phyloP scores from a whole-genome alignment of 2,113 vertebrate species.

The Myxocyprinus asiaticus region DNA sequence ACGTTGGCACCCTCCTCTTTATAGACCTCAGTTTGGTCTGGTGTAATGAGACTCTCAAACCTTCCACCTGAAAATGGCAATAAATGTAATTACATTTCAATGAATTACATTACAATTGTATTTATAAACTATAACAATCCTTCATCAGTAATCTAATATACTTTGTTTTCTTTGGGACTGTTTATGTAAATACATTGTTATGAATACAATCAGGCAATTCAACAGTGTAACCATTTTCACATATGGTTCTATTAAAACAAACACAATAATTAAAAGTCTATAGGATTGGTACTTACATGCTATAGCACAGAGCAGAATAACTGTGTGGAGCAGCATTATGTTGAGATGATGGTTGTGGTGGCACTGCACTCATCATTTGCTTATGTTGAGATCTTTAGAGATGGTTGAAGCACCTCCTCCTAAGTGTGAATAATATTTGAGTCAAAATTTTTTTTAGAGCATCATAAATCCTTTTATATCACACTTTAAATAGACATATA shows the following conservation, averaged over 20 bases:
- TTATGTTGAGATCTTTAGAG: background rate
- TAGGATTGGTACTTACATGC: background rate
- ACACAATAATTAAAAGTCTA: too few relatives aligned
- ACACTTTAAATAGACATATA: background rate
- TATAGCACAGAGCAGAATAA: slow-evolving; percentile 6
- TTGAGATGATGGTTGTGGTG: background rate
- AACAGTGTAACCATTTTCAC: too few relatives aligned
- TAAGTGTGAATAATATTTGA: background rate
- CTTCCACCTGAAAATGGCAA: slow-evolving; percentile 4
- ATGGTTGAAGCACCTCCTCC: slow-evolving; percentile 9
- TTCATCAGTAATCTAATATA: background rate
- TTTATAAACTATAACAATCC: too few relatives aligned
- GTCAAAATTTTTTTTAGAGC: background rate
- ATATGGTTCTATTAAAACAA: too few relatives aligned
- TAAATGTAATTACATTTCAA: background rate
- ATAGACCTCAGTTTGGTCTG: slow-evolving; percentile 13
- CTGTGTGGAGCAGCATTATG: background rate
- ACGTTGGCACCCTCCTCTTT: slow-evolving; percentile 2
- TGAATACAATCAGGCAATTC: background rate
- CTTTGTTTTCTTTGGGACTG: too few relatives aligned
- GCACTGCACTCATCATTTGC: background rate
- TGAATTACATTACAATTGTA: too few relatives aligned
- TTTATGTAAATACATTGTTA: background rate
- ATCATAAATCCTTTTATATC: background rate
- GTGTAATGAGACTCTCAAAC: slow-evolving; percentile 3